Evolutionary conservation across 2,797 vertebrate species (phyloP).

Genomic region (Neomorphus geoffroyi): DNA sequence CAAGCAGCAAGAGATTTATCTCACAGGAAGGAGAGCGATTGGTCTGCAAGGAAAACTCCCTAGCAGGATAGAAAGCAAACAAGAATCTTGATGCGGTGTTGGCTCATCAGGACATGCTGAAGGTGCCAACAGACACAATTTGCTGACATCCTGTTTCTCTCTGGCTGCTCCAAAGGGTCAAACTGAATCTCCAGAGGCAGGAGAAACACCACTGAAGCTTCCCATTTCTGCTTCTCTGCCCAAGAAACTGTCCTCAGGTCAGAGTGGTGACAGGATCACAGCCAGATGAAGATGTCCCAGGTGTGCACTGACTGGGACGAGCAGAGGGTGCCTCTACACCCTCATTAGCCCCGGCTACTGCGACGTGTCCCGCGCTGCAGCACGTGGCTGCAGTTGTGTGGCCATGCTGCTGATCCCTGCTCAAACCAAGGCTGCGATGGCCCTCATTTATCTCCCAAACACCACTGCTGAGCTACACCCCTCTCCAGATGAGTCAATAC

Average conservation of each 20-base stretch:
- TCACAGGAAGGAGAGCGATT: not conserved
- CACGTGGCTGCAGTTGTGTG: not conserved
- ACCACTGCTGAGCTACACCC: not conserved
- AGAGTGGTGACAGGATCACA: not conserved
- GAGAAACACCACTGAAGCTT: not conserved
- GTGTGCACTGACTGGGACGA: not conserved
- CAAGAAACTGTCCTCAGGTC: not conserved
- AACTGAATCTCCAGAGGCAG: not conserved
- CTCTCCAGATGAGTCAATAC: not conserved
- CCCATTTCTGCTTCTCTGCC: not conserved
- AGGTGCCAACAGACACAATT: not conserved
- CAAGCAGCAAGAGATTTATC: not conserved
- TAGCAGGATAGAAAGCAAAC: not conserved
- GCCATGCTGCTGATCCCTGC: not conserved
- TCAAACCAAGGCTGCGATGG: not conserved
- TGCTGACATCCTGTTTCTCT: not conserved
- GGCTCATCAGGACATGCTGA: not conserved
- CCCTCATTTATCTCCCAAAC: not conserved
- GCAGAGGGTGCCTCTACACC: accelerated
- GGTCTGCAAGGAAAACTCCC: not conserved
- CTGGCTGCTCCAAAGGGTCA: not conserved
- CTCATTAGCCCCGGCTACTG: not conserved
- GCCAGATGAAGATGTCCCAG: not conserved
- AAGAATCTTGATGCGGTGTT: not conserved
- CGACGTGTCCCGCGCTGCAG: not conserved